Base-by-base conservation (phyloP, 2,797 vertebrate species). In the Mormyrops attenuatus region DNA sequence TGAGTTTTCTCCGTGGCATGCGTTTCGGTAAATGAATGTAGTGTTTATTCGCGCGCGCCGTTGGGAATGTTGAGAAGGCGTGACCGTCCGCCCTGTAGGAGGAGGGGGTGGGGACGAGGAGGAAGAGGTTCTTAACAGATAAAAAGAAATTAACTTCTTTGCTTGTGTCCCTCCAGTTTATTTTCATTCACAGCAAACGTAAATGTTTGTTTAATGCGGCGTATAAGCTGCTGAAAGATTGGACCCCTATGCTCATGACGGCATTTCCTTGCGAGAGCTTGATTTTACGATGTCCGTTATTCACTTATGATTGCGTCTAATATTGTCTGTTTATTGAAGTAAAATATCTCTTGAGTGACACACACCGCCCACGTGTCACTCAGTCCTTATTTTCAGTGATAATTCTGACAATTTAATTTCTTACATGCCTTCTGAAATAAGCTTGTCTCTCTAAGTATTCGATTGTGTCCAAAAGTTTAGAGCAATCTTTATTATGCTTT, bases 91-190 rank as follows among this genome's bases (percentile, higher is more conserved):
- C 96, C 96, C 96, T 96, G 95, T 92, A 96, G 97, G 96, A 96
- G 96, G 96, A 96, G 96, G 94, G 96, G 96, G 95, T 96, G 96
- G 92, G 94, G 95, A 93, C 95, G 87, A 95, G 96, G 88, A 88
- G 96, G 96, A 95, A 95, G 96, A 94, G 95, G 93, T 92, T 95
- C 96, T 97, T 97, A 96, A 96, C 96, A 97, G 96, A 96, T 96
- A 96, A 96, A 96, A 96, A 96, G 95, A 95, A 97, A 97, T 97
- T 96, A 97, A 97, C 96, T 97, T 96, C 96, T 95, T 96, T 94
- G 95, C 95, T 96, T 96, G 96, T 93, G 94, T 95, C 94, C 94
- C 91, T 95, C 92, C 92, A 93, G 92, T 95, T 96, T 96, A 95
- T 95, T 95, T 94, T 92, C 94, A 95, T 95, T 96, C 95, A 95